Evolutionary conservation across 1,140 invertebrate genomes (phyloP).

Genomic region (Sarcophaga peregrina): DNA sequence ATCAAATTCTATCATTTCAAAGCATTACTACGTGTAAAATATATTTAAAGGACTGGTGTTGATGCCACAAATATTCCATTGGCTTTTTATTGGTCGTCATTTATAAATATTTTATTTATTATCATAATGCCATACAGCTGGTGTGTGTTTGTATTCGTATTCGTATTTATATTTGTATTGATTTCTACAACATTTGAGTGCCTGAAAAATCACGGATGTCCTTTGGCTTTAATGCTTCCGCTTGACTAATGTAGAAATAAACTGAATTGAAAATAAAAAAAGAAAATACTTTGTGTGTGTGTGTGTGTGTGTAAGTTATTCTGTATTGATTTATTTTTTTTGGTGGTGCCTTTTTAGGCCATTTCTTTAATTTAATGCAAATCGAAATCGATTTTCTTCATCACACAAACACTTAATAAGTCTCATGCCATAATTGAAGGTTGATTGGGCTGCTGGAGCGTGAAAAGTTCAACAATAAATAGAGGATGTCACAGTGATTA

Average conservation of each 20-base stretch:
- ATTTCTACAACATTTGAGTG: background rate
- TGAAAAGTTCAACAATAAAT: background rate
- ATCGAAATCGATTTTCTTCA: background rate
- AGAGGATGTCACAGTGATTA: background rate
- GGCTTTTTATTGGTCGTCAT: conserved; percentile 12
- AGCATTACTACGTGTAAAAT: background rate
- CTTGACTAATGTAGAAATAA: conserved; percentile 5
- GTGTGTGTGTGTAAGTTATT: background rate
- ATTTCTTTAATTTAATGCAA: conserved; percentile 12
- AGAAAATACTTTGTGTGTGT: too few relatives aligned
- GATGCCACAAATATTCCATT: background rate
- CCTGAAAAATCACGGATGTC: conserved; percentile 33
- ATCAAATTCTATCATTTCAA: background rate
- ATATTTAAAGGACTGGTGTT: background rate
- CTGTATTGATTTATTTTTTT: background rate
- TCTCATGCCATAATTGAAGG: background rate
- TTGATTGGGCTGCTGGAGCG: background rate
- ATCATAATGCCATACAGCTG: conserved; percentile 7
- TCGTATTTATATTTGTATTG: too few relatives aligned
- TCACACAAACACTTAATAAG: background rate
- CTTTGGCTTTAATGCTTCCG: conserved; percentile 37
- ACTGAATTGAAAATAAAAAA: too few relatives aligned
- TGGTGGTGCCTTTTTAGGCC: background rate
- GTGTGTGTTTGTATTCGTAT: background rate
- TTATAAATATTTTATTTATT: conserved; percentile 20